Percentiles rank a stretch among this genome's conserved stretches.
Evolutionary conservation across 1,140 invertebrate genomes (phyloP).

Genomic region (Argopecten irradians): DNA sequence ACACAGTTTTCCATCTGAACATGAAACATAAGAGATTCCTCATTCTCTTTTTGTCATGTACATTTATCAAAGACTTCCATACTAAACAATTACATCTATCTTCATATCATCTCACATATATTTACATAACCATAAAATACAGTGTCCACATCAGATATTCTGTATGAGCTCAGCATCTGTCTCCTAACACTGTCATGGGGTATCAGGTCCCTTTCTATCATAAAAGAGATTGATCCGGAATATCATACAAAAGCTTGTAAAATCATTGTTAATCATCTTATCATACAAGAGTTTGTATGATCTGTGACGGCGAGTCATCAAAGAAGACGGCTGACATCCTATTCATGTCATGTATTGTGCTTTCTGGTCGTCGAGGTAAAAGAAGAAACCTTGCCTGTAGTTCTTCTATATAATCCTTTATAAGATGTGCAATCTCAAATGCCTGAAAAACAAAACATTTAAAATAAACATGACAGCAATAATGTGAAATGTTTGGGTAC

Average conservation of each 20-base stretch:
- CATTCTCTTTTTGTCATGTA: neutral
- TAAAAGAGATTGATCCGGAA: slow-evolving; percentile 5
- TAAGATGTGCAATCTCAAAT: slow-evolving; percentile 94
- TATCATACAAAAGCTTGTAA: neutral
- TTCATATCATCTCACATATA: neutral
- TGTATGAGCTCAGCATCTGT: neutral
- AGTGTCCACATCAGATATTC: neutral
- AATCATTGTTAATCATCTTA: neutral
- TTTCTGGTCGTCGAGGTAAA: slow-evolving; percentile 67
- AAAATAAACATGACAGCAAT: neutral
- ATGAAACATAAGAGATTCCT: neutral
- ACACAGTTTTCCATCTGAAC: neutral
- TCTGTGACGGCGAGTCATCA: slow-evolving; percentile 39
- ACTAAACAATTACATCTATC: neutral
- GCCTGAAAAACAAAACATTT: slow-evolving; percentile 81
- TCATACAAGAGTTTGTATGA: slow-evolving; percentile 48
- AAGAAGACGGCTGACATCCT: slow-evolving; percentile 45
- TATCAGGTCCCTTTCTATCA: slow-evolving; percentile 21
- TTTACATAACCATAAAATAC: neutral
- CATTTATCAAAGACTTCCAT: neutral
- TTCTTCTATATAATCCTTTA: slow-evolving; percentile 86
- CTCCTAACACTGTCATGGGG: neutral
- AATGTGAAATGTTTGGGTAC: no score
- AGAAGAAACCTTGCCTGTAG: slow-evolving; percentile 65
- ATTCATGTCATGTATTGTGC: slow-evolving; percentile 31